Conservation (phyloP, 2,797 vertebrate species). For the Lacerta bilineata region DNA sequence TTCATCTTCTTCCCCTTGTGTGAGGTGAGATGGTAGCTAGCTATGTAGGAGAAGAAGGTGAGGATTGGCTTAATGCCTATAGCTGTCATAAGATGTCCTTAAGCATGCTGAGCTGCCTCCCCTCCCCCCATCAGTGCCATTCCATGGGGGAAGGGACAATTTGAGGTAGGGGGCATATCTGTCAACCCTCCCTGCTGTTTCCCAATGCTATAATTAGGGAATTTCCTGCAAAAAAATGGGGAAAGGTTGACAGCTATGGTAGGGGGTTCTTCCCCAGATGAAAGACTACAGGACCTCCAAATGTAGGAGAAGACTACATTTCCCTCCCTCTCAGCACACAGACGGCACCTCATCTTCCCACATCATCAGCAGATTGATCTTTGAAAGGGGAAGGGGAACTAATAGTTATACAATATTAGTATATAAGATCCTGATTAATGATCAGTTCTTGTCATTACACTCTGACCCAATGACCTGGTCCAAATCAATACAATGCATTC, state of each 20-base stretch:
- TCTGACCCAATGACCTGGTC: background rate
- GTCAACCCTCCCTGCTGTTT: too few relatives aligned
- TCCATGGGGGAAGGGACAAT: too few relatives aligned
- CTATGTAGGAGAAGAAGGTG: background rate
- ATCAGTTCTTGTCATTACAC: background rate
- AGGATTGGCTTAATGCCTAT: background rate
- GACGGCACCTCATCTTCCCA: background rate
- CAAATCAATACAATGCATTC: background rate
- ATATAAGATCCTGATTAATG: background rate
- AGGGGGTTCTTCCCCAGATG: background rate
- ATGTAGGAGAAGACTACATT: too few relatives aligned
- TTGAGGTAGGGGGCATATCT: too few relatives aligned
- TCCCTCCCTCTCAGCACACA: background rate
- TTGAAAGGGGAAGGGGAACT: background rate
- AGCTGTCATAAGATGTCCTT: background rate
- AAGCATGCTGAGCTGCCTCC: background rate
- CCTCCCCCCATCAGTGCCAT: background rate
- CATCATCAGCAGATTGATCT: background rate
- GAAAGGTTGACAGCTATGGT: too few relatives aligned
- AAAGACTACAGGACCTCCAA: background rate
- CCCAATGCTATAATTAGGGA: too few relatives aligned
- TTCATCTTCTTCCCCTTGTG: background rate
- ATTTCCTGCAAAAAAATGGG: too few relatives aligned
- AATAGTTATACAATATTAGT: background rate
- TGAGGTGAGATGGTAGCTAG: background rate